These are phyloP conservation scores for Sylvietta virens DNA, from an alignment of 2,113 vertebrate genomes.

Conservation along the genomic window DNA sequence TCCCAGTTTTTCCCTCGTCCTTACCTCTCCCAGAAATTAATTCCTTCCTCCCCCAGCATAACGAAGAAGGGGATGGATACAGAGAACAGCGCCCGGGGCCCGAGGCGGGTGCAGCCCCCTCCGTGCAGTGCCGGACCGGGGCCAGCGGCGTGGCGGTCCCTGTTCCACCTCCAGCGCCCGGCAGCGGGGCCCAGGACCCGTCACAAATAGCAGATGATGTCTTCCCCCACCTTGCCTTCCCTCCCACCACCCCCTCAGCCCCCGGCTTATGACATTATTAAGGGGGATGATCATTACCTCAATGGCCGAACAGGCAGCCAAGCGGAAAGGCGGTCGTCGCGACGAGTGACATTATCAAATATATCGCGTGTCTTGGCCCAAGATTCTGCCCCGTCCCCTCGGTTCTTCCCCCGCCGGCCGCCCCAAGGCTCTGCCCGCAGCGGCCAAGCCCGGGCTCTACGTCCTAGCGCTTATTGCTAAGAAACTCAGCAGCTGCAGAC, in stretches of 20 bases:
- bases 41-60: background rate
- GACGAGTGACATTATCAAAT: background rate
- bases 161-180: background rate
- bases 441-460: background rate
- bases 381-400: background rate
- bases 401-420: background rate
- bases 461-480: background rate
- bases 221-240: background rate
- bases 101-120: background rate
- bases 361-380: background rate
- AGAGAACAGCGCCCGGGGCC: too few species aligned
- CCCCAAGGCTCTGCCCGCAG: background rate
- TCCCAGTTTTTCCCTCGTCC: background rate
- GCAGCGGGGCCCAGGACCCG: background rate
- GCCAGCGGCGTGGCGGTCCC: background rate
- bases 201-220: constrained; percentile 14
- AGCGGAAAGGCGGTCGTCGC: background rate
- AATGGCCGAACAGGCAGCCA: background rate
- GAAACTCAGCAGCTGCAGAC: background rate
- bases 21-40: background rate
- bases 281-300: background rate
- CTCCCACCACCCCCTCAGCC: background rate
- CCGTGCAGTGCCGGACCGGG: background rate
- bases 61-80: background rate
- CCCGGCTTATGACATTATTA: background rate